These are phyloP conservation scores for Drosophila maculinotata DNA, from an alignment of 2,888 invertebrate species.

Conservation along the genomic window DNA sequence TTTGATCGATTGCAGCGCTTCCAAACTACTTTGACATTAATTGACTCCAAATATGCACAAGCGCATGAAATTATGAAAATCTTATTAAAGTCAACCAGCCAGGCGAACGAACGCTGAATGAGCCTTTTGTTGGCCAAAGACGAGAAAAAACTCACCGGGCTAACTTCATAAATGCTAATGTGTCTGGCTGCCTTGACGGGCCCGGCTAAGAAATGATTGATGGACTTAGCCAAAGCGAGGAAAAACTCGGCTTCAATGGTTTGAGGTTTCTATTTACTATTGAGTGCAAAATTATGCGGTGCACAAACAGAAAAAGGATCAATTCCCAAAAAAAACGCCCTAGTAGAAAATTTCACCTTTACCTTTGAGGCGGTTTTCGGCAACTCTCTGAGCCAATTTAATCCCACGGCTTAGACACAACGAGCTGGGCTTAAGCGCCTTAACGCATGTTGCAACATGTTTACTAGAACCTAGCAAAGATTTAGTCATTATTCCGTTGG, in stretches of 20 bases:
- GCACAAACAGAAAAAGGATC: conserved; percentile 58
- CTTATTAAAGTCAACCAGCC: conserved; percentile 75
- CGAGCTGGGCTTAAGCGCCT: conserved; percentile 62
- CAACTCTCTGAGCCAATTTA: conserved; percentile 65
- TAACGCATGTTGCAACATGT: conserved; percentile 67
- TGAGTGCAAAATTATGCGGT: conserved; percentile 71
- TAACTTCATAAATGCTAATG: conserved; percentile 78
- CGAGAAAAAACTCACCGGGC: conserved; percentile 39
- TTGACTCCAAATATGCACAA: conserved; percentile 79
- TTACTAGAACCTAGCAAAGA: conserved; percentile 42
- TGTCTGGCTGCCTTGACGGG: conserved; percentile 58
- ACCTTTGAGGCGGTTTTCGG: conserved; percentile 37
- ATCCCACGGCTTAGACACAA: conserved; percentile 62
- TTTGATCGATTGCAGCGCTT: conserved; percentile 71
- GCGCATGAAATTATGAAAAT: conserved; percentile 79
- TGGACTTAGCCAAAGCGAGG: conserved; percentile 53
- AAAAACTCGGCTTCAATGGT: conserved; percentile 35
- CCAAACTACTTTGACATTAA: conserved; percentile 77
- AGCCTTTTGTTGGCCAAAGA: conserved; percentile 36
- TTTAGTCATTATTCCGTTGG: conserved; percentile 40
- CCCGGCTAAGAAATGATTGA: conserved; percentile 69
- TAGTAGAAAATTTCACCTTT: conserved; percentile 43
- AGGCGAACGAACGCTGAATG: conserved; percentile 31
- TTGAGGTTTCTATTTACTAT: conserved; percentile 64
- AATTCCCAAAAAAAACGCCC: conserved; percentile 33